Base-by-base conservation (phyloP, 2,888 invertebrate genomes). In the Rotaria sp. region DNA sequence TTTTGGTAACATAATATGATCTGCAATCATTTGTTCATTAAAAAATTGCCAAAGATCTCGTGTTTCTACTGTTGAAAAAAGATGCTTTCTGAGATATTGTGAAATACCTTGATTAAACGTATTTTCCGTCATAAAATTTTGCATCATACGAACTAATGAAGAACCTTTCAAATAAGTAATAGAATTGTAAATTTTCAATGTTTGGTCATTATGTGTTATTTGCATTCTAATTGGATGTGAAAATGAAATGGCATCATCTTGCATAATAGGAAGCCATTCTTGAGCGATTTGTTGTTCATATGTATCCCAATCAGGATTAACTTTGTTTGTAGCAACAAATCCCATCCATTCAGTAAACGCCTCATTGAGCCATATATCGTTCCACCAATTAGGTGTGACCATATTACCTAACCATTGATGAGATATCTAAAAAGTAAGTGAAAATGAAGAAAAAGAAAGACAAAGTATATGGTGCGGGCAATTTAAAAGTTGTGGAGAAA, bases 381-480 rank as follows among this genome's bases (percentile, higher is more conserved):
- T 96, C 96, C 96, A 97, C 96, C 96, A 96, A 91, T 96, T 96
- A 97, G 97, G 97, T 45, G 97, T 97, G 1, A 97, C 97, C 84
- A 97, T 93, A 91, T 97, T 97, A 18, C 97, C 98, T 92, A 98
- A 98, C 97, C 98, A 98, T 91, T 97, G 96, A 91, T 97, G 97
- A 8, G 96, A 96, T 85, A 98, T 92, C 91, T 48, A 85, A 10
- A 38, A 67, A 15, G 13, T 26, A 74, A 88, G 41, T 7, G n/a
- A n/a, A 35, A 1, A 57, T 24, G n/a, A 41, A n/a, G 48, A 55
- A 26, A 24, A 52, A 13, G 15, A 7, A 24, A 52, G 52, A 21
- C 45, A 3, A 26, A 41, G n/a, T n/a, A n/a, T n/a, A n/a, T n/a
- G n/a, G n/a, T n/a, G n/a, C n/a, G n/a, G n/a, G n/a, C n/a, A n/a